Evolutionary conservation across 2,797 vertebrate species (phyloP), one percentile per base, ranked within the genome.

Genomic region (Alosa sapidissima): DNA sequence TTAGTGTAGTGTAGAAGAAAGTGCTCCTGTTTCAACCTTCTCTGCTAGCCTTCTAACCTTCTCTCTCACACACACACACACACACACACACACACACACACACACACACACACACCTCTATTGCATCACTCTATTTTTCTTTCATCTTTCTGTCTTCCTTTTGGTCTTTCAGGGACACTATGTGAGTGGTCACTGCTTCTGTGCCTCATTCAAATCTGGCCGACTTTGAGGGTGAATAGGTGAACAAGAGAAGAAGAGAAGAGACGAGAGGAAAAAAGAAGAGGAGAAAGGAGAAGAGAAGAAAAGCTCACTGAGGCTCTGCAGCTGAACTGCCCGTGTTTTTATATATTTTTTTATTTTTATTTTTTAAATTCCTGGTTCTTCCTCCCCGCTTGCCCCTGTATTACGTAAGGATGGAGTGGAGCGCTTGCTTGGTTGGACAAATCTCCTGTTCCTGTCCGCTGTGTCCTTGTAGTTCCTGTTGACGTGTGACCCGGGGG

Each of bases 111-210:
- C 55, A 84, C 36, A 83, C 84, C 89, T 91, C 88, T 89, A 85
- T 93, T 75, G 10, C 33, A 16, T 90, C 91, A 91, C 91, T 92
- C 89, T 89, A 82, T 90, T 91, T 89, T 83, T 89, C 90, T 90
- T 90, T 84, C 54, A 90, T 86, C 86, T 86, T 81, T 88, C 16
- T 41, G 1, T 75, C 5, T 45, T 19, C 41, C 62, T 33, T 21
- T 24, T 24, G n/a, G 28, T 36, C 14, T 75, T 75, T 36, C 36
- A 75, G 68, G 68, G 68, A 75, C 3, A 10, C 60, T 28, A 36
- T 75, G 16, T 75, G 14, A 75, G 36, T 45, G 36, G 11, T 14
- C 33, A 13, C 14, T 41, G 36, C 33, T 11, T 45, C 36, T 75
- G 33, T 41, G 36, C 68, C 68, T 41, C 68, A 7, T 62, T 41